Evolutionary conservation across 2,113 vertebrate species (phyloP).

Genomic region (Pristiophorus japonicus): DNA sequence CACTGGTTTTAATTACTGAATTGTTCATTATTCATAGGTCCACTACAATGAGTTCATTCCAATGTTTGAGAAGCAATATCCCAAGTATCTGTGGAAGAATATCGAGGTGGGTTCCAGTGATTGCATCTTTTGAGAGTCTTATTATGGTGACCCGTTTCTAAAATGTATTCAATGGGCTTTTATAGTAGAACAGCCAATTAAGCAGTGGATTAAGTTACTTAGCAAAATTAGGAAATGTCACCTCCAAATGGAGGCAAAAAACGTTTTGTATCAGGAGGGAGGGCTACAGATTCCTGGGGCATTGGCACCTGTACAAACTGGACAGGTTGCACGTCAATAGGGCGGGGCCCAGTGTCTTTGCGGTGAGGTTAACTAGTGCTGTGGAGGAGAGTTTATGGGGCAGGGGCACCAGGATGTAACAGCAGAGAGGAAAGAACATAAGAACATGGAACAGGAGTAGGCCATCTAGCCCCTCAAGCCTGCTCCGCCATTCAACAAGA

Average conservation of each 20-base stretch:
- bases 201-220: background rate
- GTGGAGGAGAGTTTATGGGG: background rate
- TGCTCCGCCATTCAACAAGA: too few species aligned
- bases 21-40: slow-evolving; percentile 55
- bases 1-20: background rate
- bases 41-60: slow-evolving; percentile 84
- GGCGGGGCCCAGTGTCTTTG: background rate
- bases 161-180: background rate
- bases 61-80: slow-evolving; percentile 82
- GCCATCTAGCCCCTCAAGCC: too few species aligned
- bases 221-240: background rate
- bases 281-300: background rate
- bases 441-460: too few species aligned
- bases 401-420: background rate
- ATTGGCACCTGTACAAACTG: background rate
- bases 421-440: background rate
- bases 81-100: slow-evolving; percentile 69
- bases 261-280: background rate
- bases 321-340: background rate
- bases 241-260: background rate
- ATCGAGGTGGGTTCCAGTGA: slow-evolving; percentile 65
- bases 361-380: background rate
- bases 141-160: background rate
- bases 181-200: background rate
- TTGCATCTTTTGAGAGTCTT: background rate